Evolutionary conservation across 2,888 invertebrate species (phyloP), one percentile per base, ranked within the genome.

Genomic region (Azorinus chamasolen): DNA sequence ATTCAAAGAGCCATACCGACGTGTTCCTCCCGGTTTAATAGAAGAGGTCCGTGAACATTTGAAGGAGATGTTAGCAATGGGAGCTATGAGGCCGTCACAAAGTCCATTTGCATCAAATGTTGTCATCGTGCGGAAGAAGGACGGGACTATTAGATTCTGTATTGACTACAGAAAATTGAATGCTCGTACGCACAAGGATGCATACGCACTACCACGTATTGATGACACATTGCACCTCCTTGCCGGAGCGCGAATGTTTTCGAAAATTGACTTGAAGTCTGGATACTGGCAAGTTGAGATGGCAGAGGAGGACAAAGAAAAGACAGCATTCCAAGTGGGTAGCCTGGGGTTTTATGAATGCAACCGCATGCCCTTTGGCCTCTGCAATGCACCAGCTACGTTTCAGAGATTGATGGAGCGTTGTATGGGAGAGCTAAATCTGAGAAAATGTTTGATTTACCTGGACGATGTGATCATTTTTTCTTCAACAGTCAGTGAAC

Each of bases 281-380:
- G 83, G 78, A 3, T 84, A 71, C 53, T 79, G 73, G 79, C 82
- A 84, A 32, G 64, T 78, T 20, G 65, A 65, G 14, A 71, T 83
- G 63, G 63, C 45, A 5, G 43, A 51, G 20, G 43, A 62, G 1
- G 80, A 79, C 54, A 80, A 72, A 55, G 22, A 63, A 12, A 83
- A 76, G 48, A 84, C 83, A 14, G 78, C 79, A 24, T 84, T 84
- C 27, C 25, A 72, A 16, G 66, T 69, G 10, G 55, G 55, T 8
- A 66, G 66, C 32, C 39, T 54, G 20, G 77, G 79, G 0, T 45
- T 71, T 16, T 83, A 69, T 48, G 59, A 77, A 14, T 80, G 74
- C 45, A 53, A 57, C 2, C 73, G 69, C 3, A 70, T 83, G 70
- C 74, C 77, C 5, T 74, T 78, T 58, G 77, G 77, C 3, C 51